These are phyloP conservation scores for Takifugu ocellatus DNA, from an alignment of 2,797 vertebrate genomes.

Conservation along the genomic window DNA sequence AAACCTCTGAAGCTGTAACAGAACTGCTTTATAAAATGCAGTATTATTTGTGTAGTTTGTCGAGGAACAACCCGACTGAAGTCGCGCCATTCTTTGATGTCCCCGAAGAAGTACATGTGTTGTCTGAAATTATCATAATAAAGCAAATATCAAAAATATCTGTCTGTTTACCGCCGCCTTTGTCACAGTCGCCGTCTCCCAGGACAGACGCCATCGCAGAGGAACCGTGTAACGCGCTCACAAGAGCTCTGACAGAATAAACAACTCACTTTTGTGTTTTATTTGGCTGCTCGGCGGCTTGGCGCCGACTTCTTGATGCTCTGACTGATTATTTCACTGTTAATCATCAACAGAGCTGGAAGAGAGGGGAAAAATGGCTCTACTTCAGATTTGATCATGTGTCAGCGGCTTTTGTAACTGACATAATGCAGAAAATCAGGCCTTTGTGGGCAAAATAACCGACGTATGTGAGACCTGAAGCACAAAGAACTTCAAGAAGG, in stretches of 20 bases:
- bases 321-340: too few species aligned
- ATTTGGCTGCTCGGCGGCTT: not conserved
- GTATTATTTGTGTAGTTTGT: constrained; percentile 28
- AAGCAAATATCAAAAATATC: constrained; percentile 47
- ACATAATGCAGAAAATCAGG: not conserved
- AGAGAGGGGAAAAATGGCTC: too few species aligned
- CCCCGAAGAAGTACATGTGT: constrained; percentile 43
- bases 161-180: not conserved
- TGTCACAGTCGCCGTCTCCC: constrained; percentile 4
- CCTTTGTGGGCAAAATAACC: not conserved
- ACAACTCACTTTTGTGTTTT: not conserved
- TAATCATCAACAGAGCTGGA: not conserved
- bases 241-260: constrained; percentile 13
- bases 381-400: too few species aligned
- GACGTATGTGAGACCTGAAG: constrained; percentile 17
- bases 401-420: too few species aligned
- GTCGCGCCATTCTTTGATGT: constrained; percentile 39
- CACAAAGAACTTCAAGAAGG: constrained; percentile 5
- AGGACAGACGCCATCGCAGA: constrained; percentile 14
- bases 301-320: too few species aligned
- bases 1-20: constrained; percentile 20
- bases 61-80: constrained; percentile 26
- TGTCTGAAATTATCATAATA: constrained; percentile 61
- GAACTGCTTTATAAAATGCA: constrained; percentile 32
- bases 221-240: constrained; percentile 7